Conservation (phyloP, 1,140 invertebrate species). For the Colletes latitarsis region DNA sequence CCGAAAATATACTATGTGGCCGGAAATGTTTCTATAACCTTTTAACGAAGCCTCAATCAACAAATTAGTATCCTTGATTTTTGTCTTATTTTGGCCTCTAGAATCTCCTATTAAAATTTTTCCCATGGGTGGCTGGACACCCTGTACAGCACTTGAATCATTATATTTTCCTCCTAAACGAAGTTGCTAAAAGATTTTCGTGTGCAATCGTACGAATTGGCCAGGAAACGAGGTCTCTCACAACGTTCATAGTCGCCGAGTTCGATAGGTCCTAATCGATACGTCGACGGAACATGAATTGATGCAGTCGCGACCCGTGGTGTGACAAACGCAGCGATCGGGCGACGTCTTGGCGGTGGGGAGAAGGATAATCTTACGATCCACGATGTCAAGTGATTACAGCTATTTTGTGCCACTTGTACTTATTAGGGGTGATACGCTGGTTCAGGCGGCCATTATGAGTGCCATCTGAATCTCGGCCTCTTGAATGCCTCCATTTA, state of each 20-base stretch:
- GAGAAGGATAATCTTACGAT: slow-evolving; percentile 74
- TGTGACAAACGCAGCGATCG: slow-evolving; percentile 41
- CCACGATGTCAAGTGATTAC: slow-evolving; percentile 78
- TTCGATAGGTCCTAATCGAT: background rate
- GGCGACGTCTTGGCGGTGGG: slow-evolving; percentile 55
- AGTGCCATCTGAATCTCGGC: slow-evolving; percentile 80
- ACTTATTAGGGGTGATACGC: slow-evolving; percentile 81
- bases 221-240: too few relatives aligned
- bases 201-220: too few relatives aligned
- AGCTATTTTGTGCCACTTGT: slow-evolving; percentile 82
- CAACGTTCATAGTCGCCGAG: background rate
- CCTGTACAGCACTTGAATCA: too few relatives aligned
- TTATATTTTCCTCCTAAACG: too few relatives aligned
- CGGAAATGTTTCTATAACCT: too few relatives aligned
- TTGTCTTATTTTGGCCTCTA: too few relatives aligned
- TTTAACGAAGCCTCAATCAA: too few relatives aligned
- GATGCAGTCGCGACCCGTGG: background rate
- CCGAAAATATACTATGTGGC: too few relatives aligned
- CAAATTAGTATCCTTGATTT: too few relatives aligned
- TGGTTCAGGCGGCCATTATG: slow-evolving; percentile 76
- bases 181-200: too few relatives aligned
- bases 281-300: background rate
- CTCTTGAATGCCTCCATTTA: slow-evolving; percentile 81
- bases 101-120: too few relatives aligned
- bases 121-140: too few relatives aligned